Base-by-base conservation (phyloP, 2,797 vertebrate genomes). In the Epinephelus coioides region DNA sequence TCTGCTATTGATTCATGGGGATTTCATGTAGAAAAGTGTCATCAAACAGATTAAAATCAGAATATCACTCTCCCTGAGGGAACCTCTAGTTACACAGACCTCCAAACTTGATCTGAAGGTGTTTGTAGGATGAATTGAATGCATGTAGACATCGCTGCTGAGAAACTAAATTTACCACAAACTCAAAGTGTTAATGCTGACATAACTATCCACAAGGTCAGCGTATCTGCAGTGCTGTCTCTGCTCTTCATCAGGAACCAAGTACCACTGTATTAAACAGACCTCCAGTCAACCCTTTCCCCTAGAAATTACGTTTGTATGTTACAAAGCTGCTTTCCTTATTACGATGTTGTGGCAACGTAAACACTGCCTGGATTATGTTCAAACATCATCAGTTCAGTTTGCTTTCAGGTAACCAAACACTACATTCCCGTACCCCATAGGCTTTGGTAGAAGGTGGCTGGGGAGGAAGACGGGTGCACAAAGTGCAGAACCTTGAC, bases 1-100 rank as follows among this genome's bases (percentile, higher is more conserved):
- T 88, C 89, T 92, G 90, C 69, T 78, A 25, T 53, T 51, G 62
- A 78, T 88, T 80, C 27, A 21, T 55, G 10, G 19, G 47, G 66
- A 77, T 78, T 86, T 60, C 57, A 83, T 54, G 51, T 19, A 78
- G 34, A 72, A 67, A 81, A 77, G 38, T 76, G 62, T 76, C 71
- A 70, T 78, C 67, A 77, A 78, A 79, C 55, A 25, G 34, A 79
- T 76, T 46, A 63, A 73, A 83, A 78, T 74, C 61, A 68, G 57
- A 87, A 34, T 21, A 70, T 73, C 23, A 6, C n/a, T 71, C 71
- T 30, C 44, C 59, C 53, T 5, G 25, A 62, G 46, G 81, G 49
- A 4, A 63, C 61, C 27, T 72, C 66, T 23, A 60, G 69, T 27
- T 27, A 55, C 19, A 17, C 61, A 43, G 60, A 89, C 61, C 66